phyloP scores from a whole-genome alignment of 2,113 vertebrate genomes.

The Atherinomorus stipes region DNA sequence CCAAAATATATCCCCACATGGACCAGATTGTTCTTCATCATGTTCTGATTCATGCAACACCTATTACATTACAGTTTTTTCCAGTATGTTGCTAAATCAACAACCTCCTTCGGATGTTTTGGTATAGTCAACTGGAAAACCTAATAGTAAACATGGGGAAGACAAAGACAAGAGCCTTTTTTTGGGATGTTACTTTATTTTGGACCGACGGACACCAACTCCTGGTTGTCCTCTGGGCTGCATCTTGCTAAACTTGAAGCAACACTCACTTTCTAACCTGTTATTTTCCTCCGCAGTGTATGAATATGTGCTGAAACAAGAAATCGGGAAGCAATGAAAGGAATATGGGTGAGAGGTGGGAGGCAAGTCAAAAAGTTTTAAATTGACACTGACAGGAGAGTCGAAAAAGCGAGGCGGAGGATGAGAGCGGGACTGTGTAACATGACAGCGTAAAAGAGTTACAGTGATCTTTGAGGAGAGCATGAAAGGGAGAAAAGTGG shows the following conservation, averaged over 20 bases:
- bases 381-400: conserved; percentile 36
- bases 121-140: no score
- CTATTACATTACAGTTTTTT: no score
- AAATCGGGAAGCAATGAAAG: background rate
- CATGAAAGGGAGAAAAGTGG: conserved; percentile 25
- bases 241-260: conserved; percentile 14
- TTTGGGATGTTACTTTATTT: no score
- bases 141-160: background rate
- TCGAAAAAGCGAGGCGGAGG: conserved; percentile 16
- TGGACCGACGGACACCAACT: no score
- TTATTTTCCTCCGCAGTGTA: conserved; percentile 23
- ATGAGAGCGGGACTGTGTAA: conserved; percentile 29
- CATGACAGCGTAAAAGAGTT: conserved; percentile 42
- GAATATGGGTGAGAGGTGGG: conserved; percentile 31
- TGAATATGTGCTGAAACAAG: conserved; percentile 12
- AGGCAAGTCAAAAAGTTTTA: conserved; percentile 25
- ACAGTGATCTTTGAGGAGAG: conserved; percentile 43
- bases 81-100: no score
- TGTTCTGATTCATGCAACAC: no score
- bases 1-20: no score
- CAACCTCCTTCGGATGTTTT: no score
- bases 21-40: no score
- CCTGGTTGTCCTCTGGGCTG: background rate
- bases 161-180: background rate
- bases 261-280: conserved; percentile 13